phyloP scores from a whole-genome alignment of 2,113 vertebrate genomes.

The Clarias magur region DNA sequence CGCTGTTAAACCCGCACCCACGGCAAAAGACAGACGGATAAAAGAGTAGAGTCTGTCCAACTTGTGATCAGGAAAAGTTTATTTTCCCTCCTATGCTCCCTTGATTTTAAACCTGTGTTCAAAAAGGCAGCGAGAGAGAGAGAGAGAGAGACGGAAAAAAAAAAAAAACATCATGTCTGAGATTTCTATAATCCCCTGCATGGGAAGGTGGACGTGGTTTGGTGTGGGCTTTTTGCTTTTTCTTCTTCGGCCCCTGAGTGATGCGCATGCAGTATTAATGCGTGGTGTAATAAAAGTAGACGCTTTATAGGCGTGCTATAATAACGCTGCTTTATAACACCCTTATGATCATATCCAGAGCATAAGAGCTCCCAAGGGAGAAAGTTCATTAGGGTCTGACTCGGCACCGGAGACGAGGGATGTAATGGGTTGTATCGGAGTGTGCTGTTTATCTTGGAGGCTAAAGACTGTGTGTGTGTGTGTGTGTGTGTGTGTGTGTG shows the following conservation, averaged over 20 bases:
- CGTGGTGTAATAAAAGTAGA: slow-evolving; percentile 36
- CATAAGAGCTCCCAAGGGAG: slow-evolving; percentile 40
- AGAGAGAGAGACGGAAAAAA: not conserved
- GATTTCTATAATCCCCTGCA: not conserved
- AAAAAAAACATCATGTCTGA: not conserved
- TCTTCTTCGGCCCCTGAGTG: not conserved
- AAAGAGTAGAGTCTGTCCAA: not conserved
- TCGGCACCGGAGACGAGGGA: slow-evolving; percentile 63
- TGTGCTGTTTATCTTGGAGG: slow-evolving; percentile 56
- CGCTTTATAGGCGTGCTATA: slow-evolving; percentile 43
- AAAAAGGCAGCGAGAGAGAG: not conserved
- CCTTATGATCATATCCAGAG: slow-evolving; percentile 46
- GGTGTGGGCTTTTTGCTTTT: not conserved
- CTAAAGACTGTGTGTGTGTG: slow-evolving; percentile 69
- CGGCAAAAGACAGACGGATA: not conserved
- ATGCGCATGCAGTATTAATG: slow-evolving; percentile 55
- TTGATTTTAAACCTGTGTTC: not conserved
- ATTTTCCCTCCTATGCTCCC: not conserved
- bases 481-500: slow-evolving; percentile 58
- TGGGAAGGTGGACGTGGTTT: not conserved
- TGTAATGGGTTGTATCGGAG: slow-evolving; percentile 64
- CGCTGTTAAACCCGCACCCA: not conserved
- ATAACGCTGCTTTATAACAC: slow-evolving; percentile 56
- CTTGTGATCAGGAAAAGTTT: not conserved
- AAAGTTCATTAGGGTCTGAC: slow-evolving; percentile 54